Conservation (phyloP, 2,888 invertebrate species). For the Biston stratarius region DNA sequence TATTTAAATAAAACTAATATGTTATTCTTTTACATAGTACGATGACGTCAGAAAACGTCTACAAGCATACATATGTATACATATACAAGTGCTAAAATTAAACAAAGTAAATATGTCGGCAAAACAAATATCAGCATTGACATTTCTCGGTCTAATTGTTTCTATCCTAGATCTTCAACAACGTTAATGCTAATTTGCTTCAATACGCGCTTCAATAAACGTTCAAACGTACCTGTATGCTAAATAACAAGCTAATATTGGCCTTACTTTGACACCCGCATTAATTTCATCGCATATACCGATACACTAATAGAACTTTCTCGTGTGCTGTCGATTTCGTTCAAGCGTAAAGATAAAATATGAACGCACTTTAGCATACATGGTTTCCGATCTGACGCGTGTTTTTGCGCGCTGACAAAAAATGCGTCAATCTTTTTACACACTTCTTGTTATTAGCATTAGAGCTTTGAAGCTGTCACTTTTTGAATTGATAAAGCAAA, state of each 20-base stretch:
- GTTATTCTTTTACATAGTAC: conserved; percentile 7
- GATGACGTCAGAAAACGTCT: conserved; percentile 11
- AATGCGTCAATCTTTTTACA: conserved; percentile 19
- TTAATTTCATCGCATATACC: conserved; percentile 50
- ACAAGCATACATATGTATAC: no score
- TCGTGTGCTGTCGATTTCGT: conserved; percentile 49
- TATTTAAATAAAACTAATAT: not conserved
- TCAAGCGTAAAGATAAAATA: conserved; percentile 35
- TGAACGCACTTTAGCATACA: conserved; percentile 21
- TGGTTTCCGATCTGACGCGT: conserved; percentile 28
- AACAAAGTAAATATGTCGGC: conserved; percentile 20
- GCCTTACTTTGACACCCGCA: conserved; percentile 40
- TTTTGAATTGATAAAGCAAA: not conserved
- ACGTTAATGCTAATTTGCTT: conserved; percentile 16
- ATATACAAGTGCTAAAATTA: conserved; percentile 7
- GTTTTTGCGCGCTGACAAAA: conserved; percentile 34
- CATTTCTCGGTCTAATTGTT: conserved; percentile 36
- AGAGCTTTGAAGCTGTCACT: conserved; percentile 8
- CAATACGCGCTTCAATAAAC: conserved; percentile 36
- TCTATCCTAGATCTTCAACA: conserved; percentile 36
- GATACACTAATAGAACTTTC: conserved; percentile 57
- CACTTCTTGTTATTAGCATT: conserved; percentile 2
- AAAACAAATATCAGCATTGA: conserved; percentile 26
- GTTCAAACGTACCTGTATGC: conserved; percentile 42
- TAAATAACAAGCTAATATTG: conserved; percentile 33